phyloP scores from a whole-genome alignment of 2,797 vertebrate species.

The Sphenodon punctatus region DNA sequence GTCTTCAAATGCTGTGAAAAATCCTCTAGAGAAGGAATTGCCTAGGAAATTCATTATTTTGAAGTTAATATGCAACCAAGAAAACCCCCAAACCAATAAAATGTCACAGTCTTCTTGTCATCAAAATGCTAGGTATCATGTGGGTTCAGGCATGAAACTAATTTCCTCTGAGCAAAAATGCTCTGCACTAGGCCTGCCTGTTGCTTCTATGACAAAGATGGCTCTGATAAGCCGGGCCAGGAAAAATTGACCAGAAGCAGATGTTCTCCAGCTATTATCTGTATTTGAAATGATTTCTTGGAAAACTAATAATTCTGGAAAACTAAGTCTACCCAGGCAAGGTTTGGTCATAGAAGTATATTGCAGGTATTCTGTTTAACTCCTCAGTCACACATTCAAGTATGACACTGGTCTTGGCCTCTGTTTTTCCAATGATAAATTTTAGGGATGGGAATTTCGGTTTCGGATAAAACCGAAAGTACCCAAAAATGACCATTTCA shows the following conservation, averaged over 20 bases:
- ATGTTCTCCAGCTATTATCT: constrained; percentile 17
- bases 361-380: background rate
- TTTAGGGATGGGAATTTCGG: no score
- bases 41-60: background rate
- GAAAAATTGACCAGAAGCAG: background rate
- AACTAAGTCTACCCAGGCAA: background rate
- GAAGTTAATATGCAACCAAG: constrained; percentile 1
- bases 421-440: constrained; percentile 3
- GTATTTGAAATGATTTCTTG: constrained; percentile 14
- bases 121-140: background rate
- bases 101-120: background rate
- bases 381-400: background rate
- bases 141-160: background rate
- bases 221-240: background rate
- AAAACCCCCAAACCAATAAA: background rate
- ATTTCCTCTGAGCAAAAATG: background rate
- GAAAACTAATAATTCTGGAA: background rate
- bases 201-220: background rate
- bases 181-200: background rate
- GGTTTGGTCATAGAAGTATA: constrained; percentile 6
- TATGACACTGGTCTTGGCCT: background rate
- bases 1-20: background rate
- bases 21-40: background rate
- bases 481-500: no score
- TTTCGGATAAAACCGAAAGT: no score